Evolutionary conservation across 2,797 vertebrate species (phyloP).

Genomic region (Lagothrix lagotricha): DNA sequence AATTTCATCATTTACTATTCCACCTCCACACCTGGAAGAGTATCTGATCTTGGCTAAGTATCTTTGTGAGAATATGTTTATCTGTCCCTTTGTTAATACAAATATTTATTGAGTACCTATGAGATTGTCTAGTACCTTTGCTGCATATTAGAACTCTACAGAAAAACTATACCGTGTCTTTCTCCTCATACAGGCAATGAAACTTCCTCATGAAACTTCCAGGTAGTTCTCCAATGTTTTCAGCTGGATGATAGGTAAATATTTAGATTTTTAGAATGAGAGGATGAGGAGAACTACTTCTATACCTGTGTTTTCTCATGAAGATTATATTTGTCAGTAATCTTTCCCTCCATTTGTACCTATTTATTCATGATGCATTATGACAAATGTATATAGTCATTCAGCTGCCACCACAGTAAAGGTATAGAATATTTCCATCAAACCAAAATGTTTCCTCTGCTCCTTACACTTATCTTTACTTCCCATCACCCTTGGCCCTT

Average conservation of each 20-base stretch:
- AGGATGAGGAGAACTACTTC: background rate
- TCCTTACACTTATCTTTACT: background rate
- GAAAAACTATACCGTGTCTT: background rate
- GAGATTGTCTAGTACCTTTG: constrained; percentile 12
- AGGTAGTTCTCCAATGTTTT: constrained; percentile 16
- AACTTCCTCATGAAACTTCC: background rate
- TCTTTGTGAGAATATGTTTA: constrained; percentile 48
- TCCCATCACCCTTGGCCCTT: background rate
- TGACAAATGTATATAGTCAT: background rate
- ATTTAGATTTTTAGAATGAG: background rate
- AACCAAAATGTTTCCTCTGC: background rate
- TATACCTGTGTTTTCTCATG: background rate
- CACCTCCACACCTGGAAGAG: background rate
- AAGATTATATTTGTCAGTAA: background rate
- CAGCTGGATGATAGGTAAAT: background rate
- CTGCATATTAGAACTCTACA: background rate
- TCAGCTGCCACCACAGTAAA: background rate
- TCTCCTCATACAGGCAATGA: background rate
- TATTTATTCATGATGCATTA: background rate
- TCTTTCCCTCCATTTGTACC: background rate
- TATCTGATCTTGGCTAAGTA: background rate
- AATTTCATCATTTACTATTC: constrained; percentile 8
- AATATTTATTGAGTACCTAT: constrained; percentile 3
- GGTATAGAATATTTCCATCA: background rate
- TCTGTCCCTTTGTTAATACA: constrained; percentile 23